Evolutionary conservation across 2,113 vertebrate genomes (phyloP).

Genomic region (Spizaetus ornatus): DNA sequence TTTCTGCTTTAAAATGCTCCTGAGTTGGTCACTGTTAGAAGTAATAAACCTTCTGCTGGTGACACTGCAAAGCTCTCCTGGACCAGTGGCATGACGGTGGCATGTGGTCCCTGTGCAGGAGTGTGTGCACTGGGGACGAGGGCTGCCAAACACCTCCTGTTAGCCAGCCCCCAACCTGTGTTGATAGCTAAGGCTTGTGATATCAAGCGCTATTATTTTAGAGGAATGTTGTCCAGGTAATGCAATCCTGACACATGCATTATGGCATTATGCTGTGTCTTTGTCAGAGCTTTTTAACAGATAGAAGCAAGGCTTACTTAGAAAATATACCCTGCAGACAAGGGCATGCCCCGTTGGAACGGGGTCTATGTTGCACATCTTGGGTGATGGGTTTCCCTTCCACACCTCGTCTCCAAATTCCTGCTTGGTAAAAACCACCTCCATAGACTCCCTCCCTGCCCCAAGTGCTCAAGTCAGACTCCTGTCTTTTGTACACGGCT

Average conservation of each 20-base stretch:
- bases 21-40: not conserved
- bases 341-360: fast-evolving
- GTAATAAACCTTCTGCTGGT: not conserved
- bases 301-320: not conserved
- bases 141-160: not conserved
- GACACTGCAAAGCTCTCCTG: not conserved
- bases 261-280: not conserved
- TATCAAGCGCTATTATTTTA: not conserved
- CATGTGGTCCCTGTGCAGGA: fast-evolving
- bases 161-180: fast-evolving
- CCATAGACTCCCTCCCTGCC: not conserved
- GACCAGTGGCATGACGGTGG: not conserved
- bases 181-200: no score
- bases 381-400: not conserved
- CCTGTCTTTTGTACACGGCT: not conserved
- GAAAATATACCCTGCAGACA: not conserved
- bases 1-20: not conserved
- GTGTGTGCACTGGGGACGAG: not conserved
- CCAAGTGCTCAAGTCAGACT: not conserved
- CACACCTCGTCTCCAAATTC: not conserved
- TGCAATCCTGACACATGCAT: not conserved
- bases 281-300: not conserved
- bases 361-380: no score
- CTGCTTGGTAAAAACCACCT: not conserved
- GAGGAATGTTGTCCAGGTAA: not conserved